Evolutionary conservation across 2,888 invertebrate species (phyloP), one percentile per base, ranked within the genome.

Genomic region (Cosmopolites sordidus): DNA sequence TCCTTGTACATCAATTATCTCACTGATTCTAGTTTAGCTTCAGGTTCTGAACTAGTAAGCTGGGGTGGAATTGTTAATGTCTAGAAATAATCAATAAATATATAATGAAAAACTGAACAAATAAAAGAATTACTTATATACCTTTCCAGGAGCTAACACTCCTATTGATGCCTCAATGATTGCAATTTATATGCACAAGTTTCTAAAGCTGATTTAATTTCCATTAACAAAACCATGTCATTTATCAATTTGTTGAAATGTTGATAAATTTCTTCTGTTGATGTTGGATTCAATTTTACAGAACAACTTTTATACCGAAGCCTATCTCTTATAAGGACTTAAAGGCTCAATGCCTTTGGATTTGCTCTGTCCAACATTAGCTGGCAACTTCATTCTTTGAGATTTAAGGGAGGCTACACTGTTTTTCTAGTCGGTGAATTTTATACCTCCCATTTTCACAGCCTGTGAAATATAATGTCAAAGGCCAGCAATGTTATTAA

Each of bases 291-390:
- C 48, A 89, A 79, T 75, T 96, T 97, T 93, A 44, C 42, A 40
- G 15, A 16, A 16, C 3, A 22, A 33, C 11, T 33, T 11, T 33
- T 75, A 73, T 76, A 93, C 94, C 92, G 73, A 97, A 83, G 73
- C 87, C 85, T 68, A 95, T 81, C 66, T 92, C 88, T 56, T 89
- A 85, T 43, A 99, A 77, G 59, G 95, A 87, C 70, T 92, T n/a
- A n/a, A n/a, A n/a, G n/a, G 92, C 72, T 99, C 98, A 49, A 99
- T 89, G 2, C 95, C 95, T 73, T 98, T 98, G 30, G 90, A 86
- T 74, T 98, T 99, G 71, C 98, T 92, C 74, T 97, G 97, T 0
- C 99, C 99, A 54, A 99, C 88, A 69, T 93, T 94, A 0, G 92
- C 89, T 0, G 99, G 99, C 48, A 99, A 76, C 75, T 98, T 98